These are phyloP conservation scores for Ptilonorhynchus violaceus DNA, from an alignment of 2,113 vertebrate genomes.

Conservation along the genomic window DNA sequence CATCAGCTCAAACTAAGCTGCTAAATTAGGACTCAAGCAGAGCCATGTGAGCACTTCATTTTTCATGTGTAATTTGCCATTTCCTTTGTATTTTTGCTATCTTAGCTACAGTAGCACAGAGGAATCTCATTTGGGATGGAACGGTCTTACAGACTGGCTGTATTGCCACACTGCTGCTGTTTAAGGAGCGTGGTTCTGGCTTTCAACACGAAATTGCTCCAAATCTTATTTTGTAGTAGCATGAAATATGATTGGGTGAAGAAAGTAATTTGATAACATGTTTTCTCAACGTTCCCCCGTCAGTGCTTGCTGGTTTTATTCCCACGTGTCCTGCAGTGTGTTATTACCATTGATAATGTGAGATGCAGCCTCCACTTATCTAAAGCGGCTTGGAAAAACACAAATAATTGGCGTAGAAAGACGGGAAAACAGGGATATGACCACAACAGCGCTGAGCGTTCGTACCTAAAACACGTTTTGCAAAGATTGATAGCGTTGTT, in stretches of 20 bases:
- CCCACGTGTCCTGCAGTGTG: neutral
- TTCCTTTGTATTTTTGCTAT: conserved; percentile 41
- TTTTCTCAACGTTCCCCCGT: conserved; percentile 13
- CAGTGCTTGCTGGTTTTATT: neutral
- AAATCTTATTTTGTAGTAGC: conserved; percentile 61
- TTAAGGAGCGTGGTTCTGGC: conserved; percentile 43
- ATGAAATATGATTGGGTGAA: conserved; percentile 68
- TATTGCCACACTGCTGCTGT: conserved; percentile 7
- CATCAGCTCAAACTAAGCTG: neutral
- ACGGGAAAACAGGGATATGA: neutral
- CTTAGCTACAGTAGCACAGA: neutral
- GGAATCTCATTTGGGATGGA: conserved; percentile 18
- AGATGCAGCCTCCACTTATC: neutral
- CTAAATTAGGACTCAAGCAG: neutral
- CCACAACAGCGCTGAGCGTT: neutral
- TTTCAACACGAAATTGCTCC: conserved; percentile 61
- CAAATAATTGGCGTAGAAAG: neutral
- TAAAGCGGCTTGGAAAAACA: neutral
- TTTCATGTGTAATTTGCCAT: neutral
- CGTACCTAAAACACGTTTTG: neutral
- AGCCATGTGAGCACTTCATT: neutral
- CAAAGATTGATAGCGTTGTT: fast-evolving
- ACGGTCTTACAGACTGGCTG: neutral
- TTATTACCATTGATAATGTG: neutral
- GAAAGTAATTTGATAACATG: conserved; percentile 43